Conservation (phyloP, 2,888 invertebrate genomes). For the Drosophila barbarae region DNA sequence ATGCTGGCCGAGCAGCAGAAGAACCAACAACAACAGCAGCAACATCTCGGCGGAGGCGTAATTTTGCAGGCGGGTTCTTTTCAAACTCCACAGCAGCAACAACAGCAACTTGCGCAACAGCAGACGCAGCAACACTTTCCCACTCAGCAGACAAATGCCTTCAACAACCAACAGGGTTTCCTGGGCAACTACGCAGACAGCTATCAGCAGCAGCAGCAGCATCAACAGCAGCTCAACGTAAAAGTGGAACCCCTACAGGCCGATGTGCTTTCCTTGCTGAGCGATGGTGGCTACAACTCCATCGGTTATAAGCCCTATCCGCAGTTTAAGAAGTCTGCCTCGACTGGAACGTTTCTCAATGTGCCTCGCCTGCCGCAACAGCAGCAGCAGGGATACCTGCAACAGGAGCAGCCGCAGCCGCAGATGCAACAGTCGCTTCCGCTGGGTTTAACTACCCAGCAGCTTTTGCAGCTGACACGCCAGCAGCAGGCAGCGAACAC, state of each 20-base stretch:
- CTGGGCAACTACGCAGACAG: constrained; percentile 51
- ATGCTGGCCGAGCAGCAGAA: constrained; percentile 79
- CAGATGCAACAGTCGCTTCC: constrained; percentile 62
- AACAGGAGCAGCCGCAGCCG: constrained; percentile 61
- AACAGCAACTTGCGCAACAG: constrained; percentile 31
- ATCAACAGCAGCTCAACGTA: constrained; percentile 68
- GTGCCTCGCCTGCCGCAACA: constrained; percentile 59
- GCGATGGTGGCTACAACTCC: constrained; percentile 53
- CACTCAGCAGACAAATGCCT: constrained; percentile 50
- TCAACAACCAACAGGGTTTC: constrained; percentile 57
- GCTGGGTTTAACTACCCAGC: constrained; percentile 59
- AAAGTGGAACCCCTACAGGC: constrained; percentile 73
- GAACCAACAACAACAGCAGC: constrained; percentile 66
- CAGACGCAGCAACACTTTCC: constrained; percentile 54
- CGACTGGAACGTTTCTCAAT: constrained; percentile 77
- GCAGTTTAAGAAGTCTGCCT: constrained; percentile 77
- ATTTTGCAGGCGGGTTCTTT: constrained; percentile 55
- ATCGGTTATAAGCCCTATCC: constrained; percentile 77
- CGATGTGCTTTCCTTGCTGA: constrained; percentile 72
- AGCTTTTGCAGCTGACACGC: constrained; percentile 60
- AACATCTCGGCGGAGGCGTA: constrained; percentile 50
- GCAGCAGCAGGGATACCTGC: constrained; percentile 60
- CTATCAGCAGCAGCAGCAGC: constrained; percentile 56
- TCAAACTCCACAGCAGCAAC: constrained; percentile 61
- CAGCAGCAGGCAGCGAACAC: constrained; percentile 57